Evolutionary conservation across 1,140 invertebrate genomes (phyloP).

Genomic region (Spodoptera litura): DNA sequence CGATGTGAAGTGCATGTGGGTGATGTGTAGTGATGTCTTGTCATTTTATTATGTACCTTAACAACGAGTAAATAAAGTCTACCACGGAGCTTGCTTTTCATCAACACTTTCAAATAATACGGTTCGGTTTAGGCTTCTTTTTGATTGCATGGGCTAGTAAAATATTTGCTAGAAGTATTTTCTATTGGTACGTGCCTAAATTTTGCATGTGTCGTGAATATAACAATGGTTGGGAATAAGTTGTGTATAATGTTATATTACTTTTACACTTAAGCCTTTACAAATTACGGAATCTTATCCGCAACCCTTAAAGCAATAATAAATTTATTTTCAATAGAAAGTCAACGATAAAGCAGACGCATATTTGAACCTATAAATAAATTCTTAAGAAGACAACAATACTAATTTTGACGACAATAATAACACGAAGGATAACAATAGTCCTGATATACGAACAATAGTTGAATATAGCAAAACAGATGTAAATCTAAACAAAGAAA

Average conservation of each 20-base stretch:
- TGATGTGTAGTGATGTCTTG: conserved; percentile 34
- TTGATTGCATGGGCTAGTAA: conserved; percentile 35
- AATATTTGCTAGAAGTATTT: conserved; percentile 13
- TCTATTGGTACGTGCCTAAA: conserved; percentile 27
- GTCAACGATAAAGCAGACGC: no score
- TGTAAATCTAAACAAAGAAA: conserved; percentile 1
- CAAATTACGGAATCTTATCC: no score
- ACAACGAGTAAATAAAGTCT: conserved; percentile 20
- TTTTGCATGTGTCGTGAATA: conserved; percentile 17
- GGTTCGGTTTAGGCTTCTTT: conserved; percentile 10
- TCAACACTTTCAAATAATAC: conserved; percentile 5
- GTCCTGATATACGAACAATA: background rate
- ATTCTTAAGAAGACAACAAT: no score
- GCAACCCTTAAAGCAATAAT: no score
- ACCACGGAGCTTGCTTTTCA: conserved; percentile 32
- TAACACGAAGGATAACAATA: conserved; percentile 10
- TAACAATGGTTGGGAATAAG: conserved; percentile 10
- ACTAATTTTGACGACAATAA: no score
- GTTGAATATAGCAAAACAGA: background rate
- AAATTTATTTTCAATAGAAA: no score
- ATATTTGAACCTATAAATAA: no score
- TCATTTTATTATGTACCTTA: conserved; percentile 10
- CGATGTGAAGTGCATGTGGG: conserved; percentile 39
- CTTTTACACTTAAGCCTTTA: background rate
- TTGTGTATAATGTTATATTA: background rate